Evolutionary conservation across 2,797 vertebrate genomes (phyloP).

Genomic region (Mormyrops attenuatus): DNA sequence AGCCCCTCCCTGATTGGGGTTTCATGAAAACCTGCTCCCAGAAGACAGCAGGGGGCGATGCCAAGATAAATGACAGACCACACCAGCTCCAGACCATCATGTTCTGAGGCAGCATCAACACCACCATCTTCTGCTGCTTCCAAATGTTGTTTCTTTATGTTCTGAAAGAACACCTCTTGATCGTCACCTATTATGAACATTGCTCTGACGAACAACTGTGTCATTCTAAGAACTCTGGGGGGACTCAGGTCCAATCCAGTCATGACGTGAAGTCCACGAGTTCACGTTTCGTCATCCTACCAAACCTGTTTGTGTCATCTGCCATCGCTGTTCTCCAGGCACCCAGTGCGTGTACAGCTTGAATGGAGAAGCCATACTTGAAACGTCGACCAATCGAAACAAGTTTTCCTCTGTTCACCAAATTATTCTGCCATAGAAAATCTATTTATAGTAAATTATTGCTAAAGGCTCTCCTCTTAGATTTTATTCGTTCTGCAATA

Average conservation of each 20-base stretch:
- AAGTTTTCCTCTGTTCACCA: slow-evolving; percentile 20
- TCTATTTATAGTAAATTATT: slow-evolving; percentile 18
- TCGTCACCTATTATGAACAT: slow-evolving; percentile 17
- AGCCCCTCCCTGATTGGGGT: slow-evolving; percentile 50
- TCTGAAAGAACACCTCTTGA: slow-evolving; percentile 3
- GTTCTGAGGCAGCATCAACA: slow-evolving; percentile 33
- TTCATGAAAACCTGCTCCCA: slow-evolving; percentile 50
- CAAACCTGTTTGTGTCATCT: slow-evolving; percentile 38
- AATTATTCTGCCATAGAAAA: slow-evolving; percentile 29
- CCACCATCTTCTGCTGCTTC: slow-evolving; percentile 33
- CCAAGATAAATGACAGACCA: not conserved
- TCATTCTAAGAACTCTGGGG: slow-evolving; percentile 19
- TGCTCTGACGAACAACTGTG: not conserved
- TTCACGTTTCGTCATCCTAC: slow-evolving; percentile 22
- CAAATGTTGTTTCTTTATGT: not conserved
- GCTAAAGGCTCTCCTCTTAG: not conserved
- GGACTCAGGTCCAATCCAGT: slow-evolving; percentile 5
- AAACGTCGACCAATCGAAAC: slow-evolving; percentile 5
- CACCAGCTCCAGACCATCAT: slow-evolving; percentile 38
- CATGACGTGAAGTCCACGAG: slow-evolving; percentile 27
- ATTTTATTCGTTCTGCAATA: slow-evolving; percentile 17
- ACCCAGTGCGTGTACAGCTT: slow-evolving; percentile 13
- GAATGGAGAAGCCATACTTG: slow-evolving; percentile 50
- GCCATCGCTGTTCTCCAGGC: not conserved
- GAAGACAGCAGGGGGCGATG: slow-evolving; percentile 33